A percentile compares a stretch with the other conserved stretches of the same genome.
These are phyloP conservation scores for Catotricha subobsoleta DNA, from an alignment of 2,888 invertebrate species.

Conservation along the genomic window DNA sequence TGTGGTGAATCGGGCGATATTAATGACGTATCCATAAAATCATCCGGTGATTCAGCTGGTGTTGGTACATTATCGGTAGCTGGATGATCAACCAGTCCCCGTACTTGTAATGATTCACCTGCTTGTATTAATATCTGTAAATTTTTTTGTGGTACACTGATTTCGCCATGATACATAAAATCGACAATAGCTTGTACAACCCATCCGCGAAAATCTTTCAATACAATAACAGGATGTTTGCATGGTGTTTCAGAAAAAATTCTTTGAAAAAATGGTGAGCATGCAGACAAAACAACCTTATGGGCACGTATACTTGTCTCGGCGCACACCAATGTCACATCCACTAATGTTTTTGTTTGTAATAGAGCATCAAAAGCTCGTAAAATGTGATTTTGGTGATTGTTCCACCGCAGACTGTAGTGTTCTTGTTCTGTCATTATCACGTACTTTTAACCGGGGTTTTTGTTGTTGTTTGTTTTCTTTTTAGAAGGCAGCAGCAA, in stretches of 20 bases:
- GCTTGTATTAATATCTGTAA: slow-evolving; percentile 68
- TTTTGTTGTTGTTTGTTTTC: neutral
- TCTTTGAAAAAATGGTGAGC: slow-evolving; percentile 73
- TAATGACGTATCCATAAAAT: slow-evolving; percentile 23
- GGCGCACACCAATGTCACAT: slow-evolving; percentile 77
- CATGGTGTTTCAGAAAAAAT: slow-evolving; percentile 83
- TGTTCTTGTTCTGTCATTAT: slow-evolving; percentile 43
- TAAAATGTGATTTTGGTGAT: slow-evolving; percentile 76
- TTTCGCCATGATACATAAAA: slow-evolving; percentile 89
- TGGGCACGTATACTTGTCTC: slow-evolving; percentile 74
- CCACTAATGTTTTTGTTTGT: slow-evolving; percentile 71
- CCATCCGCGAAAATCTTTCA: slow-evolving; percentile 78
- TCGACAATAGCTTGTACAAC: slow-evolving; percentile 79
- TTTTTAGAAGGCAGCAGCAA: neutral
- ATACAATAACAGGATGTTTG: slow-evolving; percentile 81
- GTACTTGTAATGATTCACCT: slow-evolving; percentile 70
- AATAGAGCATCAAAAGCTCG: slow-evolving; percentile 76
- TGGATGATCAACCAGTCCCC: slow-evolving; percentile 52
- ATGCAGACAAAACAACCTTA: slow-evolving; percentile 78
- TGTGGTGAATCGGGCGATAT: slow-evolving; percentile 22
- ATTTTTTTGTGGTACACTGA: slow-evolving; percentile 72
- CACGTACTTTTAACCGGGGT: neutral
- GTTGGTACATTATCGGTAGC: slow-evolving; percentile 24
- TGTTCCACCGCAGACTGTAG: slow-evolving; percentile 86
- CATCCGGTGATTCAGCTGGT: slow-evolving; percentile 27